A percentile compares a stretch with the other conserved stretches of the same genome.
phyloP scores from a whole-genome alignment of 2,888 invertebrate species.

The Eilema sororculum region DNA sequence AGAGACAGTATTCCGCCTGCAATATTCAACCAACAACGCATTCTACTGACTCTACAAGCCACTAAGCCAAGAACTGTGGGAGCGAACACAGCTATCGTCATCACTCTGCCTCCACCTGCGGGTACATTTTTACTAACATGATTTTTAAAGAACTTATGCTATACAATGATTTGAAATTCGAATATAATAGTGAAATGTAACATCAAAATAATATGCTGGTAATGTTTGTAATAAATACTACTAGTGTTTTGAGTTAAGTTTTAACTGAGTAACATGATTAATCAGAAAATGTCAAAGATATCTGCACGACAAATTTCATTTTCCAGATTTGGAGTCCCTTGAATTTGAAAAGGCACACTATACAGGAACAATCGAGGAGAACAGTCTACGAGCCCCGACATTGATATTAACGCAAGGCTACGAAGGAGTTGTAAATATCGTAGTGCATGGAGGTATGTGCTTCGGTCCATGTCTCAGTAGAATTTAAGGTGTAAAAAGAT shows the following conservation, averaged over 20 bases:
- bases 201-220: no score
- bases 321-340: background rate
- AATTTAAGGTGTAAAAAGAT: no score
- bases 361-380: background rate
- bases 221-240: no score
- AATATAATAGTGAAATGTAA: no score
- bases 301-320: background rate
- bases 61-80: conserved; percentile 71
- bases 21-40: conserved; percentile 53
- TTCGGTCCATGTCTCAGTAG: background rate
- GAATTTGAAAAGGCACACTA: background rate
- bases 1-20: conserved; percentile 59
- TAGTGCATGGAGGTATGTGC: conserved; percentile 4
- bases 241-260: no score
- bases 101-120: conserved; percentile 71
- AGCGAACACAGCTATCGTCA: conserved; percentile 65
- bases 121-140: conserved; percentile 51
- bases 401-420: background rate
- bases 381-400: background rate
- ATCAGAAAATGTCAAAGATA: no score
- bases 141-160: no score
- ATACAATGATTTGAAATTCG: no score
- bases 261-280: no score
- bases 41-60: conserved; percentile 64
- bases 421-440: background rate